Conservation (phyloP, 2,797 vertebrate species). For the Rhadinocentrus ornatus region DNA sequence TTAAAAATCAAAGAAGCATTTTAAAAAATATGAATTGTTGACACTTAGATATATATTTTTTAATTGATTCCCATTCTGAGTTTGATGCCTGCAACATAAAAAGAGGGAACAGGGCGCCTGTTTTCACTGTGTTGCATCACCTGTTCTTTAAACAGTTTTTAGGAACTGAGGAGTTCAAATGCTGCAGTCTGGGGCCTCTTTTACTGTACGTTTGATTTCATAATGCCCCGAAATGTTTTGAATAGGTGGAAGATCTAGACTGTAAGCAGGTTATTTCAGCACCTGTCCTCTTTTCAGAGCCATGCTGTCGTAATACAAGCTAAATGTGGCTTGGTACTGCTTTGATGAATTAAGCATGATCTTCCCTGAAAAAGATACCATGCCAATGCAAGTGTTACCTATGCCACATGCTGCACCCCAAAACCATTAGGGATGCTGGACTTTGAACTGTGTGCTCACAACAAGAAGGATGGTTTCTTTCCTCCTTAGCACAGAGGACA, state of each 20-base stretch:
- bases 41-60: neutral
- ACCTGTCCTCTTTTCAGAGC: neutral
- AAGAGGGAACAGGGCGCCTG: neutral
- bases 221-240: neutral
- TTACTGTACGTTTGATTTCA: constrained; percentile 6
- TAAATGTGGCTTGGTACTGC: neutral
- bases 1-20: neutral
- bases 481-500: neutral
- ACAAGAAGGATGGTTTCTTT: neutral
- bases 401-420: neutral
- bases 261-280: neutral
- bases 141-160: neutral
- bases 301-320: neutral
- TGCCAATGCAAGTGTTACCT: neutral
- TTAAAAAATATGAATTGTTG: neutral
- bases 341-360: neutral
- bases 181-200: neutral
- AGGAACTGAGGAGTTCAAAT: neutral
- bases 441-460: neutral
- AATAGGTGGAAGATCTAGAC: constrained; percentile 1
- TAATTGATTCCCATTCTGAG: neutral
- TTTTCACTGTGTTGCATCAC: constrained; percentile 2
- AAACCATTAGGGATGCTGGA: neutral
- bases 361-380: neutral
- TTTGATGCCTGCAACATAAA: neutral